Evolutionary conservation across 2,888 invertebrate genomes (phyloP), one percentile per base, ranked within the genome.

Genomic region (Polyommatus icarus): DNA sequence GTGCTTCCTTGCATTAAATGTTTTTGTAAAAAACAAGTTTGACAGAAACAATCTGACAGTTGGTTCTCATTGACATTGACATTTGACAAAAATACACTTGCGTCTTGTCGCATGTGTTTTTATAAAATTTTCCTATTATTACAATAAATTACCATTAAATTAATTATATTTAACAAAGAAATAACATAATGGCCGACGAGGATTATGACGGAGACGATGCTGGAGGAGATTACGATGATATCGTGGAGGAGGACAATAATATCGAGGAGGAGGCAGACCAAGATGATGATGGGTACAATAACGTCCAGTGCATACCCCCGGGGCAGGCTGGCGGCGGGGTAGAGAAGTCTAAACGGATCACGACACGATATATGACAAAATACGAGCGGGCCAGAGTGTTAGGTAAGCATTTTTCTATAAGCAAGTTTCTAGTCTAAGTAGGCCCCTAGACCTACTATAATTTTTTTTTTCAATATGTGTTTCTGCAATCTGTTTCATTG

Each of bases 311-410:
- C 76, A 92, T 99, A 50, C 95, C 97, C 5, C 96, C 97, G 0
- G 97, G 97, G 0, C 97, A 97, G 87, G 96, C 96, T 59, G 96
- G 96, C 0, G 97, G 97, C 12, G 97, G 97, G 67, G 97, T 97
- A 0, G 97, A 97, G 61, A 97, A 97, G 88, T 95, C 96, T 0
- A 99, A 98, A 87, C 95, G 99, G 32, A 99, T 99, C 76, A 99
- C 99, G 0, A 99, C 99, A 0, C 97, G 98, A 85, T 99, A 99
- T 86, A 99, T 99, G 99, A 99, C 99, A 0, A 99, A 99, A 95
- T 96, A 94, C 82, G 93, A 93, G 83, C 84, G 94, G 79, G 94
- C 94, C 18, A 87, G 94, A 87, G 93, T 91, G 71, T 84, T 91
- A 86, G 92, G 91, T 92, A 80, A 86, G 85, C 82, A 29, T 46